Evolutionary conservation across 2,113 vertebrate genomes (phyloP).

Genomic region (Antennarius striatus): DNA sequence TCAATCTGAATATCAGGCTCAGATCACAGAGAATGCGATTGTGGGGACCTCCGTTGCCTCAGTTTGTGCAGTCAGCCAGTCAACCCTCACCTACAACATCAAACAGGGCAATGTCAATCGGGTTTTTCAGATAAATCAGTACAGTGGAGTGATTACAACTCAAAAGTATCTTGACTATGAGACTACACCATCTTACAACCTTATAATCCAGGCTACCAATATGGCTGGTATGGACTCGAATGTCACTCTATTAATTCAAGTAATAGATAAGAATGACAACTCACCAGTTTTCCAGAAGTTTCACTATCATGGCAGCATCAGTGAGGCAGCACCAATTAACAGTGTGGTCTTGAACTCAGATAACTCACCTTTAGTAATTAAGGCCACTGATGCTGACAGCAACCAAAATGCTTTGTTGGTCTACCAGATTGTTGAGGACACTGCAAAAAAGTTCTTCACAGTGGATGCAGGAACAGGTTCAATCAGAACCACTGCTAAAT

Average conservation of each 20-base stretch:
- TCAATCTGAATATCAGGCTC: constrained; percentile 90
- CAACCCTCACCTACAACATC: constrained; percentile 91
- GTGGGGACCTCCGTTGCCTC: constrained; percentile 88
- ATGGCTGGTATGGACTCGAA: constrained; percentile 97
- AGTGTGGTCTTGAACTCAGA: constrained; percentile 86
- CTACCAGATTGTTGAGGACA: constrained; percentile 95
- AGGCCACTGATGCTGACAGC: constrained; percentile 89
- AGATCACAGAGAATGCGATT: constrained; percentile 89
- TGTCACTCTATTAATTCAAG: constrained; percentile 85
- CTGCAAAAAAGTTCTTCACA: constrained; percentile 91
- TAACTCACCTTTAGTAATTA: constrained; percentile 89
- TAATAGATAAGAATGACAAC: constrained; percentile 95
- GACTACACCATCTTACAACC: constrained; percentile 80
- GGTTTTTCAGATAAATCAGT: constrained; percentile 91
- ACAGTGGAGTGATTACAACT: constrained; percentile 92
- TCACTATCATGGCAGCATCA: constrained; percentile 89
- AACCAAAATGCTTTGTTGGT: constrained; percentile 93
- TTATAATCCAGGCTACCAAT: constrained; percentile 90
- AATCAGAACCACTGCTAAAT: constrained; percentile 89
- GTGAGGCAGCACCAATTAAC: constrained; percentile 90
- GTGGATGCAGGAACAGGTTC: constrained; percentile 96
- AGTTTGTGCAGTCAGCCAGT: constrained; percentile 91
- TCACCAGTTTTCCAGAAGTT: constrained; percentile 89
- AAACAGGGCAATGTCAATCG: constrained; percentile 85
- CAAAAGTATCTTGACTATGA: constrained; percentile 89